Evolutionary conservation across 2,113 vertebrate species (phyloP).

Genomic region (Rhinolophus ferrumequinum): DNA sequence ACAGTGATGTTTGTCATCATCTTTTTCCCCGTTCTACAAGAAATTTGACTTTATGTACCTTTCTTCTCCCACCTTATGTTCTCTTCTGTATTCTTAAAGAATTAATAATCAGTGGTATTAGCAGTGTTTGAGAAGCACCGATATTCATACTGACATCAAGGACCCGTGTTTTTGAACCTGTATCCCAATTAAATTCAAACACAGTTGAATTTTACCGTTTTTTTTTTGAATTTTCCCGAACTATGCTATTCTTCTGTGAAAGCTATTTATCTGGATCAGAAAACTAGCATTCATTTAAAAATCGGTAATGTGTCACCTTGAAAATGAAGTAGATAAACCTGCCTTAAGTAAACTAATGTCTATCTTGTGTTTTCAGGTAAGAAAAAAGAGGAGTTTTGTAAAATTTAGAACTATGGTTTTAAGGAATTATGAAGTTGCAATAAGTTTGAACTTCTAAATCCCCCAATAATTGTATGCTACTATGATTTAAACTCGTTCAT

Average conservation of each 20-base stretch:
- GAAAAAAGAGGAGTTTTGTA: not conserved
- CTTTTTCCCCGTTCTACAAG: not conserved
- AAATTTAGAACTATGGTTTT: not conserved
- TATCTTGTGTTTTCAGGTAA: not conserved
- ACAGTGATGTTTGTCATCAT: not conserved
- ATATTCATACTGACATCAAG: not conserved
- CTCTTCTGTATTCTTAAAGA: not conserved
- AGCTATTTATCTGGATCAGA: not conserved
- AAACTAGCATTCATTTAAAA: conserved; percentile 23
- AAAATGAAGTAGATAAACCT: not conserved
- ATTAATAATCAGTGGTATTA: not conserved
- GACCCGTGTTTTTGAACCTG: not conserved
- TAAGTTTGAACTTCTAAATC: not conserved
- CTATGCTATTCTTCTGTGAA: not conserved
- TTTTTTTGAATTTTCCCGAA: too few species aligned
- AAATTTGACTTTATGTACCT: not conserved
- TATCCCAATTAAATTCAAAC: not conserved
- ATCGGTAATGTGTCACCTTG: not conserved
- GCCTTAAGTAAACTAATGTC: not conserved
- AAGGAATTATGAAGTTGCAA: not conserved
- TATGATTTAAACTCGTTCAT: not conserved
- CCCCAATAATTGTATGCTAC: not conserved
- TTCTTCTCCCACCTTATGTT: not conserved
- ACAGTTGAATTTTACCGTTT: not conserved
- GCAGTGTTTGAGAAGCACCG: not conserved